phyloP scores from a whole-genome alignment of 2,113 vertebrate species.

The Heliornis fulica region DNA sequence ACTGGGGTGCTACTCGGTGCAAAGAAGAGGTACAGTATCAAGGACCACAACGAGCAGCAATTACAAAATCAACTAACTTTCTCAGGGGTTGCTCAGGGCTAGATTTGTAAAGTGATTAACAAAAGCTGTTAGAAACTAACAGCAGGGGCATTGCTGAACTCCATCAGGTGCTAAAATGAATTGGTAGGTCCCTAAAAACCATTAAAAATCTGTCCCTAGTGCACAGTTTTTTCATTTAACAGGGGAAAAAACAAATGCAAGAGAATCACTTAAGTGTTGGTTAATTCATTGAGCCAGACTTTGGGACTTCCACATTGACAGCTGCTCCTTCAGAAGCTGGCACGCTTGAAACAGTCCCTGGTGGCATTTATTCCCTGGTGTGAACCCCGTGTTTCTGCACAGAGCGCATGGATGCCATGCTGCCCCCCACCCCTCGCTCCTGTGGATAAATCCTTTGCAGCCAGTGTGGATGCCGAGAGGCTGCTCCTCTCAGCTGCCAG shows the following conservation, averaged over 20 bases:
- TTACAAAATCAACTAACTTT: not conserved
- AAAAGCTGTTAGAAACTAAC: not conserved
- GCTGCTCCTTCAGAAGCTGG: not conserved
- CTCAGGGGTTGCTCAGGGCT: not conserved
- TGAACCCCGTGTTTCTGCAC: not conserved
- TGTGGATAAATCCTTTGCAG: not conserved
- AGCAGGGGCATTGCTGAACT: not conserved
- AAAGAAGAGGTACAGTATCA: slow-evolving; percentile 13
- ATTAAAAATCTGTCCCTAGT: not conserved
- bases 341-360: not conserved
- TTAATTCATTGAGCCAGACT: not conserved
- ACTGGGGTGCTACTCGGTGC: not conserved
- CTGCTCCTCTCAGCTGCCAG: not conserved
- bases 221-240: not conserved
- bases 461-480: not conserved
- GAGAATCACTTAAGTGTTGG: not conserved
- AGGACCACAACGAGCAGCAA: slow-evolving; percentile 32
- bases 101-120: not conserved
- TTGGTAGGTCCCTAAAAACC: not conserved
- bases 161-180: not conserved
- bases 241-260: not conserved
- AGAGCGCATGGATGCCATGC: not conserved
- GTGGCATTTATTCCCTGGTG: not conserved
- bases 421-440: not conserved
- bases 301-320: not conserved